phyloP scores from a whole-genome alignment of 2,113 vertebrate genomes.

The Cyanocitta stelleri region DNA sequence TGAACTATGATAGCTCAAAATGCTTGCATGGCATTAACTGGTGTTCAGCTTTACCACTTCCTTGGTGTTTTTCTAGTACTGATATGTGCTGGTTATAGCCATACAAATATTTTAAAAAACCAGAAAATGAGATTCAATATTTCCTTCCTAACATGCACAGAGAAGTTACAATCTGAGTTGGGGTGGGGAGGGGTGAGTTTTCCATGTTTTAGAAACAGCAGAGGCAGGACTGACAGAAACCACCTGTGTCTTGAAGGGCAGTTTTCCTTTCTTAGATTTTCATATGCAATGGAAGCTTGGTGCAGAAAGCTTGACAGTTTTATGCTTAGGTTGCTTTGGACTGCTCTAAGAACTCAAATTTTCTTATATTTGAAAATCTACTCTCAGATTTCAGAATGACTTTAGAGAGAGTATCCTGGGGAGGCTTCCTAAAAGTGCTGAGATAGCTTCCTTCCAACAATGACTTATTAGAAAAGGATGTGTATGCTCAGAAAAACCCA shows the following conservation, averaged over 20 bases:
- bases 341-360: not conserved
- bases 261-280: not conserved
- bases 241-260: not conserved
- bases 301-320: not conserved
- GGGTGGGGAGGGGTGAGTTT: not conserved
- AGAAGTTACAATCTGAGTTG: not conserved
- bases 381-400: not conserved
- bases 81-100: not conserved
- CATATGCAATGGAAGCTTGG: not conserved
- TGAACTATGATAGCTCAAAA: not conserved
- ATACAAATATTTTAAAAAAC: not conserved
- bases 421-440: not conserved
- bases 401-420: not conserved
- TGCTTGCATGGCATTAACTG: not conserved
- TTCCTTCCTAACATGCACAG: not conserved
- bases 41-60: not conserved
- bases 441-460: not conserved
- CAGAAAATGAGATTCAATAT: not conserved
- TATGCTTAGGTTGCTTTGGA: not conserved
- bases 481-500: not conserved
- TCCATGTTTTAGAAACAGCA: not conserved
- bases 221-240: not conserved
- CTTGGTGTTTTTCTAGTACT: not conserved
- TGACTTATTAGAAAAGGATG: not conserved
- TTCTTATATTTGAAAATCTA: not conserved